phyloP scores from a whole-genome alignment of 2,888 invertebrate species.

The Ischnus inquisitorius region DNA sequence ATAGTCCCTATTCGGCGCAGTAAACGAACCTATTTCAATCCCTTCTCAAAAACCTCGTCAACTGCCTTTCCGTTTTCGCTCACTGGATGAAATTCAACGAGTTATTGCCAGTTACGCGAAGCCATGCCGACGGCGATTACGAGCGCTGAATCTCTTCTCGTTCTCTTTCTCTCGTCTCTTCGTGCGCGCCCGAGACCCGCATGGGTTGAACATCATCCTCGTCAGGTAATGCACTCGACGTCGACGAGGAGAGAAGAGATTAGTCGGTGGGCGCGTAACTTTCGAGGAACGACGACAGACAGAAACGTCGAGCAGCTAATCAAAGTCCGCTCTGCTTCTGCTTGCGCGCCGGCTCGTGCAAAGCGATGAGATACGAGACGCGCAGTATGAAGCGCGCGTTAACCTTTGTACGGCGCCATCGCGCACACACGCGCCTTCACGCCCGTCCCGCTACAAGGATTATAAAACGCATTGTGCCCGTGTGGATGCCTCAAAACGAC shows the following conservation, averaged over 20 bases:
- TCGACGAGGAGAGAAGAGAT: constrained; percentile 61
- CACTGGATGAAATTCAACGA: constrained; percentile 26
- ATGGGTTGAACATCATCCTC: constrained; percentile 23
- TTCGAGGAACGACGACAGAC: constrained; percentile 62
- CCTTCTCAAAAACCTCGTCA: constrained; percentile 44
- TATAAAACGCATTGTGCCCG: not conserved
- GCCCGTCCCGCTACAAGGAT: constrained; percentile 46
- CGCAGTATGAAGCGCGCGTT: constrained; percentile 65
- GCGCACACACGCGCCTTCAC: constrained; percentile 40
- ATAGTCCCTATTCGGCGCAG: constrained; percentile 73
- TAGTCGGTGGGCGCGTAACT: constrained; percentile 58
- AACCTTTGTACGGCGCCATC: constrained; percentile 76
- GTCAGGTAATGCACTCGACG: constrained; percentile 39
- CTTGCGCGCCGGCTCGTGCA: constrained; percentile 8
- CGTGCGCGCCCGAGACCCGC: not conserved
- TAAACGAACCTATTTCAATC: constrained; percentile 75
- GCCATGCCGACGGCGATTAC: constrained; percentile 20
- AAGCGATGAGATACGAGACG: constrained; percentile 52
- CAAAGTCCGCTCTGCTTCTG: constrained; percentile 58
- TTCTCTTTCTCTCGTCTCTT: not conserved
- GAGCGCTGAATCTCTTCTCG: constrained; percentile 1
- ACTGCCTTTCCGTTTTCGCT: constrained; percentile 41
- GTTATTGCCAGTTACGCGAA: constrained; percentile 23
- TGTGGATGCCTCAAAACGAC: not conserved
- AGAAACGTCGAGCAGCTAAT: constrained; percentile 67